Percentiles rank a stretch among this genome's conserved stretches.
Evolutionary conservation across 2,113 vertebrate species (phyloP).

Genomic region (Colaptes auratus): DNA sequence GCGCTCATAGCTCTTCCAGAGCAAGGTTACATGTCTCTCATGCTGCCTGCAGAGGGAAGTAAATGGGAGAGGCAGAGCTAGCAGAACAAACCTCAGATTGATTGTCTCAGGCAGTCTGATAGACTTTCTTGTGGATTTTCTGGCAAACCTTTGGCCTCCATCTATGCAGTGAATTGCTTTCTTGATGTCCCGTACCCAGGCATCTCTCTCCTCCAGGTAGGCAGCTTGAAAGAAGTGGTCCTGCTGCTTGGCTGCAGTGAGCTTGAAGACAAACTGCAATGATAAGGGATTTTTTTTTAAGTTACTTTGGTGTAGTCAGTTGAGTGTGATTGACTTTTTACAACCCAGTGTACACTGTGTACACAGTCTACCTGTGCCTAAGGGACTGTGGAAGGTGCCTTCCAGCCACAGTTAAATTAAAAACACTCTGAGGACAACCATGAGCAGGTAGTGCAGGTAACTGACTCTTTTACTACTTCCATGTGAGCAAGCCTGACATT

Average conservation of each 20-base stretch:
- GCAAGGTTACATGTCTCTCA: neutral
- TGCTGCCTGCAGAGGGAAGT: neutral
- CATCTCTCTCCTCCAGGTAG: constrained; percentile 90
- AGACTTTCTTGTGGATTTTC: constrained; percentile 92
- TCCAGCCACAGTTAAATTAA: neutral
- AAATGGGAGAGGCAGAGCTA: neutral
- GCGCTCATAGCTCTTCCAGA: neutral
- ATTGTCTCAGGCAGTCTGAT: constrained; percentile 89
- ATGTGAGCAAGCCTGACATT: neutral
- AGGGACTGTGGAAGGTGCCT: neutral
- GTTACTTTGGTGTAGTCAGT: neutral
- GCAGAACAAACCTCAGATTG: constrained; percentile 84
- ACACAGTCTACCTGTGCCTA: neutral
- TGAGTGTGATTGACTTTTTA: neutral
- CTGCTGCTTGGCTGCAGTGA: constrained; percentile 87
- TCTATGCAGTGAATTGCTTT: constrained; percentile 84
- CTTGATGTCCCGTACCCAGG: constrained; percentile 93
- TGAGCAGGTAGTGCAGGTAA: neutral
- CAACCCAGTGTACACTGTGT: rapidly evolving
- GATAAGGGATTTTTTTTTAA: constrained; percentile 1
- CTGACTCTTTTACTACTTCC: neutral
- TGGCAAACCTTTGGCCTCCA: constrained; percentile 89
- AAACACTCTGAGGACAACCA: neutral
- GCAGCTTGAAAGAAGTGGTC: constrained; percentile 96
- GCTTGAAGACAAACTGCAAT: constrained; percentile 91